Conservation (phyloP, 1,140 invertebrate genomes). For the Leptopilina clavipes region DNA sequence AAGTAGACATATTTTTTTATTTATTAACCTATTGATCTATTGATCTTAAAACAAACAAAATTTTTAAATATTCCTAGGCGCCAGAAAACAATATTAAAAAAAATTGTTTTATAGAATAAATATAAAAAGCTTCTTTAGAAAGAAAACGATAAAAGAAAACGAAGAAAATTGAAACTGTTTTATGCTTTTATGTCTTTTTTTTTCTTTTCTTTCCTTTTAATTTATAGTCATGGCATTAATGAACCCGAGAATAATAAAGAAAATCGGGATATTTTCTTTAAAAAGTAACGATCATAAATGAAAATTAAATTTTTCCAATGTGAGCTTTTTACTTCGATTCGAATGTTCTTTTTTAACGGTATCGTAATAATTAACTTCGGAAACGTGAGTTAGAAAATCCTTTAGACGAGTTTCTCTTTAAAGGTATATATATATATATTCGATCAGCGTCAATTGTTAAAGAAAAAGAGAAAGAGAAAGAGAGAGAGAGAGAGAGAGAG, state of each 20-base stretch:
- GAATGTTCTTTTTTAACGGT: constrained; percentile 13
- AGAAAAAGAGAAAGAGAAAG: no score
- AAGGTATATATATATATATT: neutral
- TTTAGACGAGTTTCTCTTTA: constrained; percentile 16
- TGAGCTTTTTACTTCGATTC: neutral
- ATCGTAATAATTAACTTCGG: constrained; percentile 23
- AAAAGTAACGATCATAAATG: neutral
- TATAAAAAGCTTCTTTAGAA: no score
- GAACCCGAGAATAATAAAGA: neutral
- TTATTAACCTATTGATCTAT: no score
- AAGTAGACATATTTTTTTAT: no score
- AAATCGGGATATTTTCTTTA: neutral
- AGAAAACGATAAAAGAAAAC: neutral
- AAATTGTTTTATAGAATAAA: no score
- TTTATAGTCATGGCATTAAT: neutral
- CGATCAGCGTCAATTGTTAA: neutral
- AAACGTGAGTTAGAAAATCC: constrained; percentile 9
- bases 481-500: neutral
- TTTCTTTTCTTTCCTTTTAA: no score
- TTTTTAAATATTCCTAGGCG: no score
- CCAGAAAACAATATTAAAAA: no score
- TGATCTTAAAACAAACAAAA: no score
- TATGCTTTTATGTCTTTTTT: no score
- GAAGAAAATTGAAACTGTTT: neutral
- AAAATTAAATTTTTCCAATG: neutral